A percentile compares a stretch with the other conserved stretches of the same genome.
These are phyloP conservation scores for Ericerus pela DNA, from an alignment of 1,140 invertebrate species.

Conservation along the genomic window DNA sequence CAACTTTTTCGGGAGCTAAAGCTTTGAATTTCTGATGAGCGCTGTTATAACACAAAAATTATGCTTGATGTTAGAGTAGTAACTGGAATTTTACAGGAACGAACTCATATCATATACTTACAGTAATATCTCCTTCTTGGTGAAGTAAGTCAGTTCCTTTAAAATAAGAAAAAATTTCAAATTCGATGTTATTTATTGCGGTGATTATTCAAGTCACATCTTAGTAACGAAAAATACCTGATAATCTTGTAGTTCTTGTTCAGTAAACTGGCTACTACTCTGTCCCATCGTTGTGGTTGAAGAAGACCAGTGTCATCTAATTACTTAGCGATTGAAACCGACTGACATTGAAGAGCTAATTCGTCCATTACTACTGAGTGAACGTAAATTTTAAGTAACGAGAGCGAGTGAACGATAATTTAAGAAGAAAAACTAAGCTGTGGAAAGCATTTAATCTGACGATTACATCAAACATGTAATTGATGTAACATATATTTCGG, in stretches of 20 bases:
- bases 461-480: too few species aligned
- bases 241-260: constrained; percentile 79
- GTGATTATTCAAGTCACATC: background rate
- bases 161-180: constrained; percentile 24
- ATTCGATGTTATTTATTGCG: background rate
- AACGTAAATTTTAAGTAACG: too few species aligned
- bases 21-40: constrained; percentile 76
- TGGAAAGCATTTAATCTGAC: too few species aligned
- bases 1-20: constrained; percentile 65
- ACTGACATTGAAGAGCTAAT: too few species aligned
- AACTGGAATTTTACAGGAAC: constrained; percentile 5
- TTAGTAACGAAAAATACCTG: constrained; percentile 38
- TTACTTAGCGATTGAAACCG: too few species aligned
- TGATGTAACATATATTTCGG: too few species aligned
- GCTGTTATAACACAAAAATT: constrained; percentile 35
- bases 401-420: too few species aligned
- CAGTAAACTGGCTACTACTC: constrained; percentile 62
- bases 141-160: constrained; percentile 80
- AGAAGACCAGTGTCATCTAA: too few species aligned
- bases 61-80: constrained; percentile 16
- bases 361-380: too few species aligned
- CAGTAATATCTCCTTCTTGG: constrained; percentile 78
- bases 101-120: constrained; percentile 40
- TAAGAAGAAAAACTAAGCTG: too few species aligned
- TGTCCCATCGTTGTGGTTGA: constrained; percentile 40